Evolutionary conservation across 2,113 vertebrate species (phyloP), one percentile per base, ranked within the genome.

Genomic region (Rhinoderma darwinii): DNA sequence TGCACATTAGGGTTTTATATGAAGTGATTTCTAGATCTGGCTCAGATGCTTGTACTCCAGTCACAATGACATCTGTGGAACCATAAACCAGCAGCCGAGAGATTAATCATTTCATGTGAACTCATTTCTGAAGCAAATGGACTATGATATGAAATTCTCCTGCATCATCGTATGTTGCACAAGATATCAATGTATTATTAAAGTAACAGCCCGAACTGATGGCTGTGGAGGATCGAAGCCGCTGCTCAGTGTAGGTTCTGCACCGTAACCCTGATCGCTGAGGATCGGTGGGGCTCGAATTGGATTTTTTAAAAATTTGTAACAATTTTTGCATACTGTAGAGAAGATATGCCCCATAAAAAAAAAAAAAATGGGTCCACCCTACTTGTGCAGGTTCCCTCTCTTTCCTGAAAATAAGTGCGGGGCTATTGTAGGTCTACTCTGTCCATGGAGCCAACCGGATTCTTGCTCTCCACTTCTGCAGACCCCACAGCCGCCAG

Each of bases 71-170:
- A 77, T 77, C 54, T 37, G 84, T 66, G 15, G 37, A n/a, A 20
- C n/a, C 35, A n/a, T 18, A 30, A 76, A 44, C 10, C 54, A 12
- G 72, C n/a, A 25, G 74, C 39, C 63, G 39, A 77, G 63, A 63
- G 84, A 85, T 85, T 77, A 85, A 85, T 85, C 56, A 50, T 66
- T 85, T 77, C 18, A 77, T 50, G 50, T 85, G 27, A 77, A 63
- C 32, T 73, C 43, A 72, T 83, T 70, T 73, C 39, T 50, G 63
- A 25, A 84, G 72, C 83, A 84, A 77, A 77, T 76, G 73, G 75
- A 18, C 84, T 77, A 75, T 59, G 75, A 44, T 77, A 50, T 61
- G 51, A 32, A 76, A 77, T 85, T 85, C 84, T 85, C 84, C n/a
- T 44, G 37, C 83, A 35, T 44, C 83, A 35, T 44, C 82, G n/a